Conservation (phyloP, 2,797 vertebrate species). For the Brotogeris chrysoptera region DNA sequence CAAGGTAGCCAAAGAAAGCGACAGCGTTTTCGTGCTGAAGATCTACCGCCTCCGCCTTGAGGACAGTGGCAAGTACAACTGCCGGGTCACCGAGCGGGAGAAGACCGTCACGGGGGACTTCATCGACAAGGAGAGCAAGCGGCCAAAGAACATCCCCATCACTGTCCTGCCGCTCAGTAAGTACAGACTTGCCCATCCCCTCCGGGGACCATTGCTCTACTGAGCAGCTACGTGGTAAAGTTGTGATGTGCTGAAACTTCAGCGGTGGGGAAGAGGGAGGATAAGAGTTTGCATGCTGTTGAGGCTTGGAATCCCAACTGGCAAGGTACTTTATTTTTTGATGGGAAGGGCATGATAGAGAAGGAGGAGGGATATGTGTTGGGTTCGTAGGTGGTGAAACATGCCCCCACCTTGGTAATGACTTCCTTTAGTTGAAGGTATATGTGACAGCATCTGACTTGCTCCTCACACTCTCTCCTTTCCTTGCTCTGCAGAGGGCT, state of each 20-base stretch:
- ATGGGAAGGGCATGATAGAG: not conserved
- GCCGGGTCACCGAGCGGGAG: slow-evolving; percentile 92
- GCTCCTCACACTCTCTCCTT: not conserved
- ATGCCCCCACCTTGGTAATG: not conserved
- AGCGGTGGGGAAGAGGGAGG: not conserved
- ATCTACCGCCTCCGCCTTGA: slow-evolving; percentile 89
- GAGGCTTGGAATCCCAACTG: not conserved
- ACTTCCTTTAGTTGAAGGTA: not conserved
- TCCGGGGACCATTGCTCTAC: not conserved
- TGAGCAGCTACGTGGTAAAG: not conserved
- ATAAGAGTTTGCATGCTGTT: not conserved
- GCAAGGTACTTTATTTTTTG: not conserved
- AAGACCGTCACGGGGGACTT: slow-evolving; percentile 91
- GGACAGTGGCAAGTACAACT: slow-evolving; percentile 96
- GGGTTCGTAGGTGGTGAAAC: not conserved
- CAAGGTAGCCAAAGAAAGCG: slow-evolving; percentile 89
- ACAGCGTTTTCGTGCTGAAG: slow-evolving; percentile 88
- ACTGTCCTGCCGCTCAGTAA: slow-evolving; percentile 90
- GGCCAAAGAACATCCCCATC: slow-evolving; percentile 95
- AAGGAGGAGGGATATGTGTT: not conserved
- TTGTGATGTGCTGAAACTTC: fast-evolving
- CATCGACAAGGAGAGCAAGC: slow-evolving; percentile 93
- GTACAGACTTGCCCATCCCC: slow-evolving; percentile 27
- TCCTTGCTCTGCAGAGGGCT: not conserved
- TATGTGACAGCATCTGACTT: not conserved